Evolutionary conservation across 1,140 invertebrate genomes (phyloP).

Genomic region (Pantala flavescens): DNA sequence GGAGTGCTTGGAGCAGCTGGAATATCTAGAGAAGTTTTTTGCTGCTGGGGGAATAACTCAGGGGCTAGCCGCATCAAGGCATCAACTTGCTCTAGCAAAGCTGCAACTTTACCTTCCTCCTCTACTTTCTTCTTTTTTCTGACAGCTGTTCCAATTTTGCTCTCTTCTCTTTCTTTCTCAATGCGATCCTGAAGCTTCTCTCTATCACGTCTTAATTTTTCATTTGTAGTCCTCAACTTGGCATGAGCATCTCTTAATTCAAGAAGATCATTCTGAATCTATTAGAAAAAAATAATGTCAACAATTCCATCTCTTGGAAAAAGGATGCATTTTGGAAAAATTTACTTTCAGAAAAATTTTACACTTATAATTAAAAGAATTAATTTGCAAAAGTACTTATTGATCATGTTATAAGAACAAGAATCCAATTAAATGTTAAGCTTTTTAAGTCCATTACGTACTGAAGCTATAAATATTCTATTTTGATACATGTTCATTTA

Average conservation of each 20-base stretch:
- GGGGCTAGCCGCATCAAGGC: constrained; percentile 61
- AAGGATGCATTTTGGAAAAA: not conserved
- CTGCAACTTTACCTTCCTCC: constrained; percentile 53
- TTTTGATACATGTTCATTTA: too few species aligned
- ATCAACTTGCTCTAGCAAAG: constrained; percentile 64
- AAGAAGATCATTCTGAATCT: constrained; percentile 76
- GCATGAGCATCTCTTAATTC: constrained; percentile 84
- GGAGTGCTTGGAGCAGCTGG: constrained; percentile 20
- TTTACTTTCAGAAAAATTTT: constrained; percentile 15
- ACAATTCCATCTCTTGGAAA: not conserved
- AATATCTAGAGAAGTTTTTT: constrained; percentile 12
- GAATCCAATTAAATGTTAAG: too few species aligned
- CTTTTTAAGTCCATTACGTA: too few species aligned
- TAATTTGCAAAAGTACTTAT: too few species aligned
- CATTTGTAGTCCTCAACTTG: constrained; percentile 82
- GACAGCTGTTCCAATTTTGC: constrained; percentile 40
- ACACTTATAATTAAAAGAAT: too few species aligned
- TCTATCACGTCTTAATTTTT: constrained; percentile 76
- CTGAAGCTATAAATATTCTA: too few species aligned
- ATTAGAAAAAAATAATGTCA: constrained; percentile 24
- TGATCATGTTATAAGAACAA: too few species aligned
- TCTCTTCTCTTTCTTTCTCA: constrained; percentile 68
- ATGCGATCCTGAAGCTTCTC: constrained; percentile 46
- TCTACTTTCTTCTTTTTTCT: constrained; percentile 45
- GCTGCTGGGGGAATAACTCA: constrained; percentile 37